Evolutionary conservation across 2,888 invertebrate species (phyloP).

Genomic region (Oxyteleia sp.): DNA sequence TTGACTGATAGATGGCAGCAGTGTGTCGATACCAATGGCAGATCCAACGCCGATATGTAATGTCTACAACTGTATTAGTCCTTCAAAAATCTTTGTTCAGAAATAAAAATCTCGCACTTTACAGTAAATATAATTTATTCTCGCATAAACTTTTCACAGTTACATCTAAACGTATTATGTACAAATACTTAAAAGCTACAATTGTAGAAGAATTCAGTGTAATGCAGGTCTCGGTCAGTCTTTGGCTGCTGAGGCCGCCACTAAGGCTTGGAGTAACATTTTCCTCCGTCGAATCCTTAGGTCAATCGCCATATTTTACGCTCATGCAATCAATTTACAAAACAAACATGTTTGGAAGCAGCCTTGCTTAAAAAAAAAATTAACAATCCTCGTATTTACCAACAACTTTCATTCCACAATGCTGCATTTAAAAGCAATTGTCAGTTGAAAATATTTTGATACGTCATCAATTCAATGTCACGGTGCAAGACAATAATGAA

Average conservation of each 20-base stretch:
- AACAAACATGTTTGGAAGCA: constrained; percentile 11
- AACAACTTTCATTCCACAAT: constrained; percentile 1
- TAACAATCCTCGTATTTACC: constrained; percentile 2
- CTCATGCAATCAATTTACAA: not conserved
- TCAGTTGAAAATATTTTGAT: constrained; percentile 20
- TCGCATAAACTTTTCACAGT: too few relatives aligned
- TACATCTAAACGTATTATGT: too few relatives aligned
- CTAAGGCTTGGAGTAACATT: constrained; percentile 80
- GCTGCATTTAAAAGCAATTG: constrained; percentile 10
- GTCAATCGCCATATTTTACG: constrained; percentile 11
- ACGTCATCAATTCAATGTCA: too few relatives aligned
- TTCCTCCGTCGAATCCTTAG: constrained; percentile 22
- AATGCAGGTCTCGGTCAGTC: constrained; percentile 87
- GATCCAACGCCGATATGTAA: too few relatives aligned
- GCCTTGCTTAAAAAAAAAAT: constrained; percentile 28
- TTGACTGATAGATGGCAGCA: too few relatives aligned
- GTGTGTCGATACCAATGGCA: too few relatives aligned
- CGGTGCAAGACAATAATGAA: too few relatives aligned
- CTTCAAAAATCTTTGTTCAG: too few relatives aligned
- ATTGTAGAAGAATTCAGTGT: constrained; percentile 85
- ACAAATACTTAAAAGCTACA: constrained; percentile 85
- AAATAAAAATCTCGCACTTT: too few relatives aligned
- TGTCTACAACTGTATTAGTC: too few relatives aligned
- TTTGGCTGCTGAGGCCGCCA: constrained; percentile 85
- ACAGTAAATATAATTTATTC: too few relatives aligned